Base-by-base conservation (phyloP, 2,888 invertebrate species). In the Bedellia somnulentella region DNA sequence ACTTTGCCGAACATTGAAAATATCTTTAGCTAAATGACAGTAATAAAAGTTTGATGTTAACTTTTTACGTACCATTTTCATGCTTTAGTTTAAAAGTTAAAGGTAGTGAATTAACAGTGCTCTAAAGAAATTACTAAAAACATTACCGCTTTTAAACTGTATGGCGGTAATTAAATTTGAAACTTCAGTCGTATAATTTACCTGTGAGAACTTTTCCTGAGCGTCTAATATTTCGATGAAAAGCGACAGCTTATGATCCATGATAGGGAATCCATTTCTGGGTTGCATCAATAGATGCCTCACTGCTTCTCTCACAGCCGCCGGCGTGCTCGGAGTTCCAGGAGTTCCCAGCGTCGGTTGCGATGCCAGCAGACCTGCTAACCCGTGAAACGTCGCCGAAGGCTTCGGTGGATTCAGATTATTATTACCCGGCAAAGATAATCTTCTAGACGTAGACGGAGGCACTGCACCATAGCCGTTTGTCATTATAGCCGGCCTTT, bases 141-240 rank as follows among this genome's bases (percentile, higher is more conserved):
- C n/a, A n/a, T n/a, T n/a, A n/a, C n/a, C n/a, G n/a, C n/a, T n/a
- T n/a, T n/a, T n/a, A n/a, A n/a, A n/a, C n/a, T n/a, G n/a, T n/a
- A n/a, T n/a, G n/a, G n/a, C n/a, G n/a, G n/a, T n/a, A n/a, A n/a
- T n/a, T n/a, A n/a, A n/a, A n/a, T n/a, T n/a, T n/a, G n/a, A n/a
- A n/a, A n/a, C n/a, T n/a, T n/a, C n/a, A n/a, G n/a, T n/a, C 15
- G 21, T 24, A 16, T 18, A 8, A 24, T 54, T 68, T 66, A 89
- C 89, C 88, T 89, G 85, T 52, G 87, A 87, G 54, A 89, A 85
- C 54, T 83, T 79, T 56, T 88, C 87, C 77, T 89, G 89, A 31
- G 88, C 85, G 56, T 88, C 88, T 58, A 89, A 79, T 46, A 89
- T 89, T 51, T 89, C 89, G 55, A 89, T 85, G 68, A 89, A 87